Evolutionary conservation across 1,140 invertebrate genomes (phyloP), one percentile per base, ranked within the genome.

Genomic region (Argopecten irradians): DNA sequence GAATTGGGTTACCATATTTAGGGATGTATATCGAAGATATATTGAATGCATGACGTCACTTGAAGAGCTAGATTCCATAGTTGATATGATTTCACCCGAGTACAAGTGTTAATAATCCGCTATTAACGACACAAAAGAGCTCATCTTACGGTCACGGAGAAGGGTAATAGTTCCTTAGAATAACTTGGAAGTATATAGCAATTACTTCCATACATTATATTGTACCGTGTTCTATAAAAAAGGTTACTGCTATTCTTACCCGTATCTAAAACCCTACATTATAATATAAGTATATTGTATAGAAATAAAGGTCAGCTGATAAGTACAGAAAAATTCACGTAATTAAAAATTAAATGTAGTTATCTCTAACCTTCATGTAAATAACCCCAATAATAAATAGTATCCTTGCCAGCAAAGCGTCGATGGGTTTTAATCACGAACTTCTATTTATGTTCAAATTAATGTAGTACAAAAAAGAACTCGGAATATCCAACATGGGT

Each of bases 281-380:
- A 71, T 71, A 16, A 71, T 28, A 71, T n/a, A n/a, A 22, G 55
- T 71, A 71, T n/a, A 71, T 71, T 71, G 1, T 71, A 71, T 71
- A 28, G 43, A 46, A 11, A 46, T 28, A 28, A 71, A 71, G 55
- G 55, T 71, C 14, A n/a, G 16, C 22, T 5, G 55, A 71, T n/a
- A 71, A 71, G 28, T 71, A 71, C n/a, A 71, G 7, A 46, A 71
- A 71, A 71, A 28, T 71, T 71, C 55, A 71, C n/a, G 2, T 71
- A 71, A 71, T 71, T 71, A 71, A n/a, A 71, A 71, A 71, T 71
- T 71, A 71, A 71, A 71, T 71, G 55, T 71, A 71, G 55, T 71
- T 71, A 28, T 71, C 22, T n/a, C n/a, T n/a, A 28, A 71, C 55
- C n/a, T n/a, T 28, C 5, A n/a, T 71, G 55, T 71, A 71, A 71